phyloP scores from a whole-genome alignment of 2,888 invertebrate genomes.

The Pyrochroa serraticornis region DNA sequence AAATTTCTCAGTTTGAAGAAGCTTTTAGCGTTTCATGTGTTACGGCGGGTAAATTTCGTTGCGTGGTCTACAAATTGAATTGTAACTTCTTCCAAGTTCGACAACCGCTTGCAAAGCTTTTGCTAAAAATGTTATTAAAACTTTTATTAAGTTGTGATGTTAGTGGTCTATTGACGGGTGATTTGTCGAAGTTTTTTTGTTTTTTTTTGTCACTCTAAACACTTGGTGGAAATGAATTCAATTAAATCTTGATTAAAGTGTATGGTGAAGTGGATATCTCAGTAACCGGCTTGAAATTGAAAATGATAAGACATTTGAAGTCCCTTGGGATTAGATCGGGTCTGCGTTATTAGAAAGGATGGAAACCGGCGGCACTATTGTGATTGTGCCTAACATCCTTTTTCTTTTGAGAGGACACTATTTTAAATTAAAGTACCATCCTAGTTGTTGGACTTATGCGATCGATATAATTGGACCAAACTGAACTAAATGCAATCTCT shows the following conservation, averaged over 20 bases:
- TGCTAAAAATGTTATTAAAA: too few species aligned
- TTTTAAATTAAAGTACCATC: conserved; percentile 11
- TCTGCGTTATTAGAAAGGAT: conserved; percentile 13
- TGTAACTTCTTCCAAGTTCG: too few species aligned
- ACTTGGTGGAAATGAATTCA: conserved; percentile 1
- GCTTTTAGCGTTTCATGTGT: too few species aligned
- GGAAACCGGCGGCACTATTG: conserved; percentile 9
- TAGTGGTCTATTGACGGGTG: too few species aligned
- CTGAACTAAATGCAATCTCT: conserved; percentile 12
- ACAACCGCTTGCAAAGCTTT: too few species aligned
- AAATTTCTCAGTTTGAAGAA: too few species aligned
- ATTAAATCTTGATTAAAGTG: conserved; percentile 11
- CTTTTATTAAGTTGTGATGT: too few species aligned
- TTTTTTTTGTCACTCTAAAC: too few species aligned
- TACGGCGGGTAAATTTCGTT: too few species aligned
- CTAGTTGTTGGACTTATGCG: conserved; percentile 1
- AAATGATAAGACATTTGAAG: conserved; percentile 16
- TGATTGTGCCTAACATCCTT: conserved; percentile 1
- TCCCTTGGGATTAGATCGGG: conserved; percentile 9
- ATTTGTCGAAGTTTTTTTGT: too few species aligned
- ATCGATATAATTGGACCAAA: conserved; percentile 14
- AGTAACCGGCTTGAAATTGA: conserved; percentile 7
- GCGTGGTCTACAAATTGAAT: too few species aligned
- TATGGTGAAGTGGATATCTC: conserved; percentile 16
- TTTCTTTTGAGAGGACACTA: neutral